Conservation (phyloP, 2,113 vertebrate genomes). For the Mastomys natalensis region DNA sequence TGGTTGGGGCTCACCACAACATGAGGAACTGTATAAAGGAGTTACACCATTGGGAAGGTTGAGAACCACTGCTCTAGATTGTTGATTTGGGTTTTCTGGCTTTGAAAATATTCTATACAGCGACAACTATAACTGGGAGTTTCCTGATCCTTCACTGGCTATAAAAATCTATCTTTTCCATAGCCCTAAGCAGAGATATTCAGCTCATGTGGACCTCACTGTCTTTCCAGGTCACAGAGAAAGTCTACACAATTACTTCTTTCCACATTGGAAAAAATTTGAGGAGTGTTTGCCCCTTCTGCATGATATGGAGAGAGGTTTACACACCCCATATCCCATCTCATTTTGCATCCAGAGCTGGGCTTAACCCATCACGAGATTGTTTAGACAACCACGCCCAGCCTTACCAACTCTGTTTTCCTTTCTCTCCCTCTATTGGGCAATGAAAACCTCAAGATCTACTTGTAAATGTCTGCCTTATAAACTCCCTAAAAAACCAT, state of each 20-base stretch:
- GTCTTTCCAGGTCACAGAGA: background rate
- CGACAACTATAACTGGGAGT: background rate
- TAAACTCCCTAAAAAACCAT: constrained; percentile 24
- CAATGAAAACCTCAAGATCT: constrained; percentile 32
- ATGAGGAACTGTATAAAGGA: background rate
- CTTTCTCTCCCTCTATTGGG: background rate
- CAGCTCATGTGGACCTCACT: accelerated
- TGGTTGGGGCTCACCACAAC: background rate
- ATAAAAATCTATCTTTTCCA: background rate
- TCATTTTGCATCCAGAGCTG: constrained; percentile 46
- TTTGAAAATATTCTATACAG: background rate
- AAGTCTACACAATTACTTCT: background rate
- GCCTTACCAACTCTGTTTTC: background rate
- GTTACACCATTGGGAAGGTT: background rate
- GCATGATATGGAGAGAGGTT: background rate
- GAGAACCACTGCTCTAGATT: background rate
- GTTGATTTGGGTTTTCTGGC: background rate
- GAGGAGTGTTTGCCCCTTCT: background rate
- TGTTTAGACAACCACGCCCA: background rate
- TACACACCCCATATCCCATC: background rate
- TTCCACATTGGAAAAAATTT: background rate
- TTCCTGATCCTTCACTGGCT: background rate
- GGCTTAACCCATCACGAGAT: background rate
- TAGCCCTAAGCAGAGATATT: constrained; percentile 22
- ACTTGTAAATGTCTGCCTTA: background rate